Percentiles rank a stretch among this genome's conserved stretches.
These are phyloP conservation scores for Volucella inanis DNA, from an alignment of 2,888 invertebrate species.

Conservation along the genomic window DNA sequence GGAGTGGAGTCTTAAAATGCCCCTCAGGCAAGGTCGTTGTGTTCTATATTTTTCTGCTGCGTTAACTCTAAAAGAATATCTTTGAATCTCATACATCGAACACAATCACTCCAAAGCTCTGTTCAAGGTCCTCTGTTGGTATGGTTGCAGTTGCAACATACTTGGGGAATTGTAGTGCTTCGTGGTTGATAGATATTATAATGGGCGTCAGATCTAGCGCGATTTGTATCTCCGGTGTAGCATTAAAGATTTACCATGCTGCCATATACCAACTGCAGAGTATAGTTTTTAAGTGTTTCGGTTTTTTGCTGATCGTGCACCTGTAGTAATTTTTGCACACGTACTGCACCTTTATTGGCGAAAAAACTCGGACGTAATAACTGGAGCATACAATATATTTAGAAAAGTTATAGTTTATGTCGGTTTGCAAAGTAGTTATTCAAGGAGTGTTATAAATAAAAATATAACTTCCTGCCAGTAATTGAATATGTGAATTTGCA, in stretches of 20 bases:
- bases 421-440: too few species aligned
- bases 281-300: conserved; percentile 39
- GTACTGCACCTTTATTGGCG: conserved; percentile 7
- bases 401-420: too few species aligned
- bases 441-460: too few species aligned
- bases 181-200: conserved; percentile 59
- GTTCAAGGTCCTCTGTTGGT: conserved; percentile 60
- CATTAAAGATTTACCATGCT: conserved; percentile 50
- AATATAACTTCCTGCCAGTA: too few species aligned
- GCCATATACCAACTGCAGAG: conserved; percentile 51
- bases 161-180: conserved; percentile 40
- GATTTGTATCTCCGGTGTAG: conserved; percentile 68
- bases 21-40: conserved; percentile 62
- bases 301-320: conserved; percentile 21
- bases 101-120: conserved; percentile 64
- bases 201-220: conserved; percentile 67
- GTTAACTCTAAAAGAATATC: conserved; percentile 54
- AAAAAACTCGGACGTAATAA: neutral
- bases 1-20: conserved; percentile 25
- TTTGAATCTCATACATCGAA: conserved; percentile 19
- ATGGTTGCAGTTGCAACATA: conserved; percentile 45
- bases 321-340: neutral
- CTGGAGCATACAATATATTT: neutral
- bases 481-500: too few species aligned
- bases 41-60: conserved; percentile 47